Conservation (phyloP, 2,888 invertebrate genomes). For the Oscheius sp. region DNA sequence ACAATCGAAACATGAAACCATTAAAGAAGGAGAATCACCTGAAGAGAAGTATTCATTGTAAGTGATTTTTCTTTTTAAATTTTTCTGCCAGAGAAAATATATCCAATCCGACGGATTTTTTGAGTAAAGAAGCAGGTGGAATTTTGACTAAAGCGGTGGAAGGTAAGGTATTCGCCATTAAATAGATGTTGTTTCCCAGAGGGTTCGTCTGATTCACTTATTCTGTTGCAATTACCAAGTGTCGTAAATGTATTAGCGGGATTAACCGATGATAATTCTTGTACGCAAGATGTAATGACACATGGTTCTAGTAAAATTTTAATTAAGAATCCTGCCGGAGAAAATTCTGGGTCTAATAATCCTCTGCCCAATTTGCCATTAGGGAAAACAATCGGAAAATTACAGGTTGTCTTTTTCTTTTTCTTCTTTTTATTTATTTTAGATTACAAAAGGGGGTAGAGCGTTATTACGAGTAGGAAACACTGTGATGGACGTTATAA, state of each 20-base stretch:
- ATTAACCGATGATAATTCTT: too few relatives aligned
- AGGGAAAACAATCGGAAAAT: conserved; percentile 43
- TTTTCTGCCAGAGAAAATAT: not conserved
- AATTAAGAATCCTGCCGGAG: not conserved
- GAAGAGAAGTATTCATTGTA: not conserved
- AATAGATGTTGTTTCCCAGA: not conserved
- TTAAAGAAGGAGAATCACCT: conserved; percentile 36
- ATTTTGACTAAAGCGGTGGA: not conserved
- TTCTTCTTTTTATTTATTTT: too few relatives aligned
- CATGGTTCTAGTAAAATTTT: not conserved
- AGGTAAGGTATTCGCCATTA: not conserved
- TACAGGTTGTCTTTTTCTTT: too few relatives aligned
- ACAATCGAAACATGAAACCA: conserved; percentile 17
- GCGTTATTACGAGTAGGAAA: conserved; percentile 4
- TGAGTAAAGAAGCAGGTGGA: conserved; percentile 27
- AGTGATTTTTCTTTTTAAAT: not conserved
- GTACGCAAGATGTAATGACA: too few relatives aligned
- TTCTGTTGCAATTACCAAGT: conserved; percentile 32
- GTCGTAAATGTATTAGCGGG: conserved; percentile 23
- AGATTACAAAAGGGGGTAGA: conserved; percentile 25
- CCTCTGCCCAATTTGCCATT: conserved; percentile 23
- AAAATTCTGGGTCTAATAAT: not conserved
- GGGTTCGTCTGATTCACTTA: not conserved
- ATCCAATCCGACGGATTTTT: not conserved
- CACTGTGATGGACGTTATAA: not conserved